Percentiles rank a stretch among this genome's conserved stretches.
These are phyloP conservation scores for Scolopax rusticola DNA, from an alignment of 2,797 vertebrate genomes.

Conservation along the genomic window DNA sequence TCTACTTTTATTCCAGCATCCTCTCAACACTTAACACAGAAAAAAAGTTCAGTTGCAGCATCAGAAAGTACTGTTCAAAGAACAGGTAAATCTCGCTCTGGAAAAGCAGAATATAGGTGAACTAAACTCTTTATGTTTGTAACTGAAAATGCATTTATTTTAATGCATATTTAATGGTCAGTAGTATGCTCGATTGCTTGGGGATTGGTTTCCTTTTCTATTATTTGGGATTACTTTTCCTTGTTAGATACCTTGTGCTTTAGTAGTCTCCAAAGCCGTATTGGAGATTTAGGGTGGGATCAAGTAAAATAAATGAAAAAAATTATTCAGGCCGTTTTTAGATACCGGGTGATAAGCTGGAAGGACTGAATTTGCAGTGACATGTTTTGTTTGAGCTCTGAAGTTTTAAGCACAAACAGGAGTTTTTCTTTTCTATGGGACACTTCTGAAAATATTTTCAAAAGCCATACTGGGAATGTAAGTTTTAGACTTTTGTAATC, in stretches of 20 bases:
- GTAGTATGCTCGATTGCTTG: neutral
- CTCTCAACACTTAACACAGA: slow-evolving; percentile 79
- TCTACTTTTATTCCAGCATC: slow-evolving; percentile 73
- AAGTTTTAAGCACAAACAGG: neutral
- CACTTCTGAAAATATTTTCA: neutral
- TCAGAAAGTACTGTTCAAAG: slow-evolving; percentile 80
- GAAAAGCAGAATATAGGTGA: slow-evolving; percentile 25
- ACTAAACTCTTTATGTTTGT: neutral
- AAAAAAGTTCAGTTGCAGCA: slow-evolving; percentile 77
- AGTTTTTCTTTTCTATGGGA: neutral
- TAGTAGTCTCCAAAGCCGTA: neutral
- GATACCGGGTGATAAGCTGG: neutral
- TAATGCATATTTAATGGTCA: neutral
- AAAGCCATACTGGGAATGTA: neutral
- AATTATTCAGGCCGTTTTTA: neutral
- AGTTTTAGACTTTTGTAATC: neutral
- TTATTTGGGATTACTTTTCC: neutral
- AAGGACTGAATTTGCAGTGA: neutral
- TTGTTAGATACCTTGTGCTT: neutral
- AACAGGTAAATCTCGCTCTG: slow-evolving; percentile 77
- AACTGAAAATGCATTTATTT: neutral
- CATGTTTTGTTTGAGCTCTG: neutral
- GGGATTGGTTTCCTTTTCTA: neutral
- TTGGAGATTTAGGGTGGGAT: neutral
- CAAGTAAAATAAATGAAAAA: neutral